A percentile compares a stretch with the other conserved stretches of the same genome.
Evolutionary conservation across 1,140 invertebrate genomes (phyloP).

Genomic region (Charaxes varanes): DNA sequence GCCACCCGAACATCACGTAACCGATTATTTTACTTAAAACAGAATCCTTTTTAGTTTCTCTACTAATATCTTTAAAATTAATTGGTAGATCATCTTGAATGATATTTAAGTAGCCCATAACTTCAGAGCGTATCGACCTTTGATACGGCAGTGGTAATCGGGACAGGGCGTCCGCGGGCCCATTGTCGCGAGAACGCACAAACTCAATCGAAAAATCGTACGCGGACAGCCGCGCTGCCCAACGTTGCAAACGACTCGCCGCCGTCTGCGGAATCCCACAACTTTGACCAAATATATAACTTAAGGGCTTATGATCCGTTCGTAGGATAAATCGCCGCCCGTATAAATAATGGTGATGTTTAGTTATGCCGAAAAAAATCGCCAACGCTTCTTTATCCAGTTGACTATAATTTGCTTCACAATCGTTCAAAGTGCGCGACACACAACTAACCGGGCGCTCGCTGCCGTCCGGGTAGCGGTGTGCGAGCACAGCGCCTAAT

Average conservation of each 20-base stretch:
- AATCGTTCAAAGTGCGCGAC: slow-evolving; percentile 57
- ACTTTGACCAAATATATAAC: slow-evolving; percentile 30
- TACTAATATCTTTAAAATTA: slow-evolving; percentile 24
- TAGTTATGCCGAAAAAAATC: slow-evolving; percentile 65
- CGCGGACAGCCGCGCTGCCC: slow-evolving; percentile 23
- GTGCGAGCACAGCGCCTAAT: slow-evolving; percentile 66
- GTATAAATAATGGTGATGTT: slow-evolving; percentile 72
- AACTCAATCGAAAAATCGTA: slow-evolving; percentile 31
- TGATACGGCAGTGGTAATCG: slow-evolving; percentile 15
- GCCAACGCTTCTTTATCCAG: slow-evolving; percentile 74
- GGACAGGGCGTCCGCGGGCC: slow-evolving; percentile 26
- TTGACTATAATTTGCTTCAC: slow-evolving; percentile 71
- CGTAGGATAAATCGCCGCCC: slow-evolving; percentile 64
- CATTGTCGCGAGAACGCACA: slow-evolving; percentile 21
- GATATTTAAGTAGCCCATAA: slow-evolving; percentile 17
- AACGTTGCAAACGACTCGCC: slow-evolving; percentile 26
- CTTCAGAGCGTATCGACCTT: neutral
- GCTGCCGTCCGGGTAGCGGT: slow-evolving; percentile 39
- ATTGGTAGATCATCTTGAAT: slow-evolving; percentile 20
- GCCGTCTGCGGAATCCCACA: slow-evolving; percentile 29
- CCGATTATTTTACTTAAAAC: slow-evolving; percentile 24
- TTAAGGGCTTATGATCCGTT: slow-evolving; percentile 51
- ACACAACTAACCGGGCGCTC: slow-evolving; percentile 67
- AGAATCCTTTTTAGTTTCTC: no score
- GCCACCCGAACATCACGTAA: slow-evolving; percentile 32